Conservation (phyloP, 2,888 invertebrate genomes). For the Ormyrus labotus region DNA sequence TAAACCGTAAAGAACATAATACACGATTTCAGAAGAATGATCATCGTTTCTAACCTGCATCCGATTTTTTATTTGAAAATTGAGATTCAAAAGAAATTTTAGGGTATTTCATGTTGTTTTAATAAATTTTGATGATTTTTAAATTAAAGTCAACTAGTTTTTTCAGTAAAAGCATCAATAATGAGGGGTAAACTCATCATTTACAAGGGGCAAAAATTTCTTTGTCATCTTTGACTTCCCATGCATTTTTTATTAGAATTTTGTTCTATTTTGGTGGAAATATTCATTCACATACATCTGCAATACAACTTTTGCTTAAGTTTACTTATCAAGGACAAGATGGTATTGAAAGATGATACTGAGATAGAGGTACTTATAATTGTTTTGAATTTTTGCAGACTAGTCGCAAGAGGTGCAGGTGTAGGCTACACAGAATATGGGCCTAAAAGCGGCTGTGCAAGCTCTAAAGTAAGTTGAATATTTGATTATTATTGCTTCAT, state of each 20-base stretch:
- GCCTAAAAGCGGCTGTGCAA: conserved; percentile 86
- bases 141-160: neutral
- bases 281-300: neutral
- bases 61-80: conserved; percentile 17
- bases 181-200: conserved; percentile 7
- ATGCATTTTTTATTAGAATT: conserved; percentile 14
- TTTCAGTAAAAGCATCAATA: neutral
- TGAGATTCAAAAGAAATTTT: neutral
- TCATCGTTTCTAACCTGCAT: conserved; percentile 40
- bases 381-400: conserved; percentile 58
- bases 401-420: conserved; percentile 61
- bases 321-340: neutral
- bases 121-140: neutral
- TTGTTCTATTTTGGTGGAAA: neutral
- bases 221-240: conserved; percentile 15
- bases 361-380: neutral
- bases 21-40: neutral
- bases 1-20: neutral
- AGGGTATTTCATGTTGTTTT: neutral
- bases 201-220: conserved; percentile 1
- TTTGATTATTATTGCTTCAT: neutral
- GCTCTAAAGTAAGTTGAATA: conserved; percentile 81
- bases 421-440: conserved; percentile 78
- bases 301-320: neutral
- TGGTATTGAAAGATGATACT: neutral